These are phyloP conservation scores for Molorchus minor DNA, from an alignment of 2,888 invertebrate species.

Conservation along the genomic window DNA sequence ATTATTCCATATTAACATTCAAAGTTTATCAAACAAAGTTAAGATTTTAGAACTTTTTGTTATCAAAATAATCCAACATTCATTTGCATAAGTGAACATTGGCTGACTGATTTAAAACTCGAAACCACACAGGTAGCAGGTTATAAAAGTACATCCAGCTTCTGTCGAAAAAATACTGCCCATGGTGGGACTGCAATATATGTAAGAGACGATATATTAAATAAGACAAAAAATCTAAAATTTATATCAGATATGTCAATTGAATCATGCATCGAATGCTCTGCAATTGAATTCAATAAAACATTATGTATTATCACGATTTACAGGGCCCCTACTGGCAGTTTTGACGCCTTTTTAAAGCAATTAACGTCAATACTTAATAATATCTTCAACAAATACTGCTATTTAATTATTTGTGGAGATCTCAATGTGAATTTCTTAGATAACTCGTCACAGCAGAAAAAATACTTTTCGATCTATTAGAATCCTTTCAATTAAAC, in stretches of 20 bases:
- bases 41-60: constrained; percentile 11
- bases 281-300: background rate
- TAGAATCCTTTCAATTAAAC: background rate
- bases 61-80: background rate
- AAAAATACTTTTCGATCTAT: background rate
- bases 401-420: background rate
- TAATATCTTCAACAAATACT: background rate
- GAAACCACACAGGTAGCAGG: background rate
- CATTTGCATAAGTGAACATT: constrained; percentile 11
- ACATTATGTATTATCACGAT: background rate
- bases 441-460: background rate
- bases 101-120: constrained; percentile 8
- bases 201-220: background rate
- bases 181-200: constrained; percentile 14
- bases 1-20: constrained; percentile 4
- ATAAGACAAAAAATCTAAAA: background rate
- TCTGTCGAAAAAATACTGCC: background rate
- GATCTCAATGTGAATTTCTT: background rate
- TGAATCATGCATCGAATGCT: background rate
- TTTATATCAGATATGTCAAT: background rate
- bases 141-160: constrained; percentile 6
- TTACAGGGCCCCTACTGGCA: background rate
- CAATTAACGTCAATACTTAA: background rate
- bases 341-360: background rate
- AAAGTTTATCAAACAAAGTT: constrained; percentile 10